Percentiles rank a stretch among this genome's conserved stretches.
These are phyloP conservation scores for Lates japonicus DNA, from an alignment of 2,797 vertebrate genomes.

Conservation along the genomic window DNA sequence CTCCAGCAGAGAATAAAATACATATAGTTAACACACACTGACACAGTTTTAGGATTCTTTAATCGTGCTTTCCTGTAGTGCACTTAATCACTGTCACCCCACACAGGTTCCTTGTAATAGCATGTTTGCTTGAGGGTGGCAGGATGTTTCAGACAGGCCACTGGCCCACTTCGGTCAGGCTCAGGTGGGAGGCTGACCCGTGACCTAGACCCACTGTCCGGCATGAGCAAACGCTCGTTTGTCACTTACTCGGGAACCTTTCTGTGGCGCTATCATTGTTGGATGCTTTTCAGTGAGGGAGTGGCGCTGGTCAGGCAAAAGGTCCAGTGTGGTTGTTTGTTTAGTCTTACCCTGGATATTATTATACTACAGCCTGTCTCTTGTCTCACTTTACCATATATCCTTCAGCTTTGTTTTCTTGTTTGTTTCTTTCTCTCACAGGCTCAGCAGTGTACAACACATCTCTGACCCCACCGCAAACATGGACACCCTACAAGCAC, in stretches of 20 bases:
- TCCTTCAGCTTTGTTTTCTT: neutral
- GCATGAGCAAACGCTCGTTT: slow-evolving; percentile 91
- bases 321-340: neutral
- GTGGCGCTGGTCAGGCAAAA: slow-evolving; percentile 95
- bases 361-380: neutral
- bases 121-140: slow-evolving; percentile 95
- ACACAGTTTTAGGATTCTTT: neutral
- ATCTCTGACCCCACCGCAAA: slow-evolving; percentile 86
- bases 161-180: slow-evolving; percentile 93
- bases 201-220: slow-evolving; percentile 86
- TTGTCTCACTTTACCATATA: neutral
- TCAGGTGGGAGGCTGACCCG: slow-evolving; percentile 90
- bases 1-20: neutral
- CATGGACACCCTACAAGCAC: slow-evolving; percentile 85
- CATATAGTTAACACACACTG: too few species aligned
- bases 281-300: slow-evolving; percentile 99
- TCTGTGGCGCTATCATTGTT: slow-evolving; percentile 91
- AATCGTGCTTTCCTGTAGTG: neutral
- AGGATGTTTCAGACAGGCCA: slow-evolving; percentile 95
- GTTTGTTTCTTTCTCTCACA: slow-evolving; percentile 64
- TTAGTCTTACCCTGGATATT: too few species aligned
- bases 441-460: slow-evolving; percentile 97
- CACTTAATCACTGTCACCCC: neutral
- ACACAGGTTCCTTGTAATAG: slow-evolving; percentile 97
- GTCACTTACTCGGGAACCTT: slow-evolving; percentile 93